Conservation (phyloP, 2,797 vertebrate genomes). For the Hoplostethus atlanticus region DNA sequence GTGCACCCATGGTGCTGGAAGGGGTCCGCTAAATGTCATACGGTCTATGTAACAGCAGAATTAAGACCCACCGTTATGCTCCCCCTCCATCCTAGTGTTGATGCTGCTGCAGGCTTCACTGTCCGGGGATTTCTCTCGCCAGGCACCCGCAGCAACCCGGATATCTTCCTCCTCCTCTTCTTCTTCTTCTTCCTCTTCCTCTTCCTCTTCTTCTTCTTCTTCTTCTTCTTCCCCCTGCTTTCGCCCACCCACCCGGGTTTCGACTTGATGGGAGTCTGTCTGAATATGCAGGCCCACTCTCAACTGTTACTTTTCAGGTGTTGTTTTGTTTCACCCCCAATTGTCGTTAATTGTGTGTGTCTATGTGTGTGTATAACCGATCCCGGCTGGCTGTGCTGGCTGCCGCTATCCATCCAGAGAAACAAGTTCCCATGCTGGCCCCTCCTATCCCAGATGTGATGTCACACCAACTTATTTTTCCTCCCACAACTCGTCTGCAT, state of each 20-base stretch:
- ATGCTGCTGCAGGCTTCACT: constrained; percentile 69
- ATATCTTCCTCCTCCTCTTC: constrained; percentile 24
- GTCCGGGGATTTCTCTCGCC: constrained; percentile 43
- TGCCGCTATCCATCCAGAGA: constrained; percentile 13
- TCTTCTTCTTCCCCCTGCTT: constrained; percentile 2
- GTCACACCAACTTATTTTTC: constrained; percentile 56
- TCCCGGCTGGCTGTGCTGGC: constrained; percentile 15
- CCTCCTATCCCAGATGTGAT: constrained; percentile 63
- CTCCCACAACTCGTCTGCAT: constrained; percentile 10
- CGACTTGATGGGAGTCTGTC: not conserved
- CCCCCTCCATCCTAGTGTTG: constrained; percentile 78
- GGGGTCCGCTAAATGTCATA: not conserved
- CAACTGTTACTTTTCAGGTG: not conserved
- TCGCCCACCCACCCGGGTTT: not conserved
- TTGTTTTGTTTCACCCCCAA: not conserved
- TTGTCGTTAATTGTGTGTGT: not conserved
- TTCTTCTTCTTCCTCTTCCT: constrained; percentile 9
- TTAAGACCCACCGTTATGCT: constrained; percentile 74
- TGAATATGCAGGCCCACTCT: not conserved
- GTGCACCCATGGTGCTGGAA: not conserved
- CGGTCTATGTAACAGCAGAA: not conserved
- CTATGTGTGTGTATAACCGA: not conserved
- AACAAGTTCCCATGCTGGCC: constrained; percentile 50
- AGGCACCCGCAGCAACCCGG: constrained; percentile 57
- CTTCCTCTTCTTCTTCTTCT: constrained; percentile 11